These are phyloP conservation scores for Raphicerus campestris DNA, from an alignment of 2,113 vertebrate species.

Conservation along the genomic window DNA sequence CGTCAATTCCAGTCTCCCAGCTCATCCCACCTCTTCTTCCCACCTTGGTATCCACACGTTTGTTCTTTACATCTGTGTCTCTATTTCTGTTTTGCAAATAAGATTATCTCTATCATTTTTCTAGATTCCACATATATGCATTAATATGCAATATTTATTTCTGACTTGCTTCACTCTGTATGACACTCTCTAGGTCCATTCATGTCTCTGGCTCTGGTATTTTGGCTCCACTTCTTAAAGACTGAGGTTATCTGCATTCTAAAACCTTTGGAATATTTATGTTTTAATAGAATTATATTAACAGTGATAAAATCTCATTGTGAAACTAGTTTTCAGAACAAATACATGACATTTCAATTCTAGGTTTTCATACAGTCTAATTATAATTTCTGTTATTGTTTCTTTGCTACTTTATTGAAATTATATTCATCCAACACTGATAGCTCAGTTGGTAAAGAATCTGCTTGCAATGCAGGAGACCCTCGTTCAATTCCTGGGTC, in stretches of 20 bases:
- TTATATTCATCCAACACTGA: background rate
- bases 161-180: background rate
- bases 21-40: background rate
- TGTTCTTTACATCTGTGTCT: background rate
- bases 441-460: background rate
- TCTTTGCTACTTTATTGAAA: background rate
- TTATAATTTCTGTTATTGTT: background rate
- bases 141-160: background rate
- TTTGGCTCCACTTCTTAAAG: background rate
- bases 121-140: background rate
- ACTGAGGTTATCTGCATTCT: background rate
- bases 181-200: background rate
- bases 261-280: background rate
- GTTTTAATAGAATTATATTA: background rate
- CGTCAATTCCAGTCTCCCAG: background rate
- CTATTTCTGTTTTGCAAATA: background rate
- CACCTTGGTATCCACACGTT: background rate
- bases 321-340: conserved; percentile 1
- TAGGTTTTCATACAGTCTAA: background rate
- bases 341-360: background rate
- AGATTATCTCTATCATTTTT: background rate
- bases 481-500: background rate
- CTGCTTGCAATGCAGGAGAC: background rate
- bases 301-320: background rate
- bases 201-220: background rate